Evolutionary conservation across 2,888 invertebrate species (phyloP).

Genomic region (Loripinus fragilis): DNA sequence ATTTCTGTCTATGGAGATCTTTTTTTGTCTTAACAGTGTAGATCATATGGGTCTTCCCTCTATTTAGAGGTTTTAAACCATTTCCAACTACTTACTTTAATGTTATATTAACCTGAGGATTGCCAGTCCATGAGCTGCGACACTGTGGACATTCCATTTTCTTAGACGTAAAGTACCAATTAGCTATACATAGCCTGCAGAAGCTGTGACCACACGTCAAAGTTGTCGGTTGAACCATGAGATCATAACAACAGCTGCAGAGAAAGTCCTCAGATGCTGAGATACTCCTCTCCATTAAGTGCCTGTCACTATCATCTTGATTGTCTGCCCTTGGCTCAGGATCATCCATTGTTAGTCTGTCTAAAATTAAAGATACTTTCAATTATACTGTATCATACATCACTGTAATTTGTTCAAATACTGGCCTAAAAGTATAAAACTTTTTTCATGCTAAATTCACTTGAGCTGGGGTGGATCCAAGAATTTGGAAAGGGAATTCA

Average conservation of each 20-base stretch:
- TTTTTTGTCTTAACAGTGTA: no score
- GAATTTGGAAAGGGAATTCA: no score
- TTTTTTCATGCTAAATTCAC: no score
- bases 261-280: conserved; percentile 69
- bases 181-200: conserved; percentile 78
- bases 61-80: no score
- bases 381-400: no score
- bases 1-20: no score
- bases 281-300: conserved; percentile 21
- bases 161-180: conserved; percentile 74
- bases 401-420: no score
- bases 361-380: no score
- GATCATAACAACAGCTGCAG: conserved; percentile 75
- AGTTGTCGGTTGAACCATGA: conserved; percentile 77
- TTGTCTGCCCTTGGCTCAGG: background rate
- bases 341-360: conserved; percentile 7
- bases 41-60: no score
- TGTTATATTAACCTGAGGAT: conserved; percentile 73
- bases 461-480: no score
- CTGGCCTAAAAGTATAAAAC: no score
- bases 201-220: conserved; percentile 80
- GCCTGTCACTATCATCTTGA: conserved; percentile 1
- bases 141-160: conserved; percentile 77
- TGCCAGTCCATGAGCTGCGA: conserved; percentile 72
- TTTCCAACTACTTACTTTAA: conserved; percentile 70